These are phyloP conservation scores for Aphyosemion australe DNA, from an alignment of 2,113 vertebrate species.

Conservation along the genomic window DNA sequence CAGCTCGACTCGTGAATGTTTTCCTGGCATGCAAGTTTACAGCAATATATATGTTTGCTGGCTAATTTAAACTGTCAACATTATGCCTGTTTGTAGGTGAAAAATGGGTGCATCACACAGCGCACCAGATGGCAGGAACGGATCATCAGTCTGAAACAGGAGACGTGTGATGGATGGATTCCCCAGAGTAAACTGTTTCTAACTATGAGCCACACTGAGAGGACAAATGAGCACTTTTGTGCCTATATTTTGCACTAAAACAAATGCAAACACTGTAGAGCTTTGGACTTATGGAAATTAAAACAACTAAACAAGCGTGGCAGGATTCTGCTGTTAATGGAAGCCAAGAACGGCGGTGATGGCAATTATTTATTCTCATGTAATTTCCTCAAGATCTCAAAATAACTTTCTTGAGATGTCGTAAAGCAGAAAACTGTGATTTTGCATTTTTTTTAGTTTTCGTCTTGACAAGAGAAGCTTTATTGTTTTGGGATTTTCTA, in stretches of 20 bases:
- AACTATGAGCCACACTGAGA: constrained; percentile 62
- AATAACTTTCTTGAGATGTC: no score
- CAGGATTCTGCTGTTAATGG: no score
- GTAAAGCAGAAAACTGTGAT: no score
- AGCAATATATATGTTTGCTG: constrained; percentile 75
- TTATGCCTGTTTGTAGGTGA: constrained; percentile 76
- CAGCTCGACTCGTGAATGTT: constrained; percentile 67
- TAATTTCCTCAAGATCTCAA: no score
- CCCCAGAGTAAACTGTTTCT: constrained; percentile 68
- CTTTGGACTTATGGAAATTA: background rate
- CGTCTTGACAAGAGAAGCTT: no score
- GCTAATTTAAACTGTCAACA: constrained; percentile 77
- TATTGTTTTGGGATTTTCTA: no score
- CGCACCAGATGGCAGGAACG: constrained; percentile 78
- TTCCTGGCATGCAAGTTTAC: constrained; percentile 72
- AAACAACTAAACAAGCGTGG: background rate
- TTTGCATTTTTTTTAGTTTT: no score
- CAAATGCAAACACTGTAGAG: constrained; percentile 2
- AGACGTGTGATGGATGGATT: constrained; percentile 76
- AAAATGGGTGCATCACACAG: constrained; percentile 76
- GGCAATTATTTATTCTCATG: no score
- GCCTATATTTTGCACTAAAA: constrained; percentile 28
- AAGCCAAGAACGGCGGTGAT: no score
- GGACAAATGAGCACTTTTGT: constrained; percentile 53
- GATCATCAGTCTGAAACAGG: constrained; percentile 75